Conservation (phyloP, 1,140 invertebrate genomes). For the Mylabris phalerata region DNA sequence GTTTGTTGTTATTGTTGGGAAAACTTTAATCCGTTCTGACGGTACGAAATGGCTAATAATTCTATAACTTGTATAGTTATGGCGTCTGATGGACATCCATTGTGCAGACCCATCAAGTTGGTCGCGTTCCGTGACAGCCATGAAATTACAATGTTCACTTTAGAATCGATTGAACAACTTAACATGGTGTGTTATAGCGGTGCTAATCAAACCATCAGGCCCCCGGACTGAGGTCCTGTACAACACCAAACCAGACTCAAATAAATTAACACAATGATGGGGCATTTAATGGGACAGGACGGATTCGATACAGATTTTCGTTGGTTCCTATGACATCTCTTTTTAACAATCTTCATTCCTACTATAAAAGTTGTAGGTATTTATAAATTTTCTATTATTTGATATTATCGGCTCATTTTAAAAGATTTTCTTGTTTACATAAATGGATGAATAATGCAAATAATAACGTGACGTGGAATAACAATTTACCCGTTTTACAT, state of each 20-base stretch:
- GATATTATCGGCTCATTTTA: too few relatives aligned
- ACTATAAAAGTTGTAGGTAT: too few relatives aligned
- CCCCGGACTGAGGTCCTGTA: constrained; percentile 10
- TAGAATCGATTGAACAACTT: constrained; percentile 38
- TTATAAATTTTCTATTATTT: too few relatives aligned
- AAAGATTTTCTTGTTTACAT: too few relatives aligned
- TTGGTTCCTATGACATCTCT: neutral
- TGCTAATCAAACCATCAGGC: constrained; percentile 39
- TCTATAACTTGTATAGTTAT: constrained; percentile 28
- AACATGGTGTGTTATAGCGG: constrained; percentile 35
- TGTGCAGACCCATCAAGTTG: constrained; percentile 34
- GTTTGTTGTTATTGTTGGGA: too few relatives aligned
- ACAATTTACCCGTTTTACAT: too few relatives aligned
- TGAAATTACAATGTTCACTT: constrained; percentile 42
- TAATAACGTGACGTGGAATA: too few relatives aligned
- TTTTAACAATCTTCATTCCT: too few relatives aligned
- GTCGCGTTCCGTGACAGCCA: constrained; percentile 38
- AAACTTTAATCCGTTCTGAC: too few relatives aligned
- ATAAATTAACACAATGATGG: constrained; percentile 36
- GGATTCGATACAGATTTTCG: constrained; percentile 14
- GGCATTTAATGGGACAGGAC: constrained; percentile 25
- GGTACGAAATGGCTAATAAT: constrained; percentile 31
- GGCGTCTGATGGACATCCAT: constrained; percentile 35
- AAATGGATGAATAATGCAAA: too few relatives aligned
- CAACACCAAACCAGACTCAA: constrained; percentile 13